These are phyloP conservation scores for Drosophila parvula DNA, from an alignment of 1,140 invertebrate species.

Conservation along the genomic window DNA sequence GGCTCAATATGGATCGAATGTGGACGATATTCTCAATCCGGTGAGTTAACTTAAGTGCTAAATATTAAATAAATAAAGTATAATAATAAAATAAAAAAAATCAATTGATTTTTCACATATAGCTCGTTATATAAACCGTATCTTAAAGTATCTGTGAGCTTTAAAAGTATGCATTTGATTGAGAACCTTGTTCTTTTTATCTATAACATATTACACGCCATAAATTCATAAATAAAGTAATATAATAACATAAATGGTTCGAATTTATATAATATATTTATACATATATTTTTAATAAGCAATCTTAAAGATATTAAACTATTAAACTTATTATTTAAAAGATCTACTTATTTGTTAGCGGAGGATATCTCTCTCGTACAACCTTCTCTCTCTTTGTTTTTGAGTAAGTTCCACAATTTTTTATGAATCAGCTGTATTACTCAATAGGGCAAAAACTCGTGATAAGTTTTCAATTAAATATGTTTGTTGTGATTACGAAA, in stretches of 20 bases:
- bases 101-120: too few relatives aligned
- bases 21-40: conserved; percentile 79
- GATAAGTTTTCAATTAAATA: conserved; percentile 56
- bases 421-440: conserved; percentile 71
- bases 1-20: conserved; percentile 65
- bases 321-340: neutral
- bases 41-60: conserved; percentile 43
- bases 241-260: neutral
- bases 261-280: neutral
- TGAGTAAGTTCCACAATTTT: neutral
- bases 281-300: neutral
- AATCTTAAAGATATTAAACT: neutral
- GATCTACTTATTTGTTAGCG: neutral
- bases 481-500: conserved; percentile 27
- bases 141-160: too few relatives aligned
- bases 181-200: too few relatives aligned
- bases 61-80: neutral
- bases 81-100: neutral
- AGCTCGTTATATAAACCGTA: too few relatives aligned
- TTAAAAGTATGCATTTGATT: too few relatives aligned
- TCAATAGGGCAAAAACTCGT: conserved; percentile 68
- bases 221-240: neutral
- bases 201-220: too few relatives aligned
- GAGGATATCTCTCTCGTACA: neutral
- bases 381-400: neutral